phyloP scores from a whole-genome alignment of 2,113 vertebrate genomes.

The Leptocoma aspasia region DNA sequence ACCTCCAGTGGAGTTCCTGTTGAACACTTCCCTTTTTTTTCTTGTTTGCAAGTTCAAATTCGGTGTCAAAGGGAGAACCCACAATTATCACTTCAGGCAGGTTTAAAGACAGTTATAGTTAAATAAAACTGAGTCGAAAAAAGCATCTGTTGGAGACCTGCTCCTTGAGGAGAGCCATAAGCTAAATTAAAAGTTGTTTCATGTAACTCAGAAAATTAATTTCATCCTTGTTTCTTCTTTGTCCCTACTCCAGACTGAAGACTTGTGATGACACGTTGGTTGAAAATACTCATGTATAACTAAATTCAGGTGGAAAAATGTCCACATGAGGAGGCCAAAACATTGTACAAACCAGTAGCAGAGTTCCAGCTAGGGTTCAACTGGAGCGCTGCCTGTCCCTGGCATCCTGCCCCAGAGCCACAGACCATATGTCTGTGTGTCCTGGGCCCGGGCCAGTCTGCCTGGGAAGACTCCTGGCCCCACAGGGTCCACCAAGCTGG shows the following conservation, averaged over 20 bases:
- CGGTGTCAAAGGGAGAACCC: neutral
- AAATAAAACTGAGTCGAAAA: neutral
- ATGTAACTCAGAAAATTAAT: neutral
- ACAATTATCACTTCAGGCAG: neutral
- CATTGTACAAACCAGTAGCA: neutral
- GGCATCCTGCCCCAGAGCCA: neutral
- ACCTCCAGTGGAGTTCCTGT: neutral
- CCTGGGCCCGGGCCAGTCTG: neutral
- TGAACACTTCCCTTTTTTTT: neutral
- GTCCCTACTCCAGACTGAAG: neutral
- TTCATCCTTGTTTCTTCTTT: neutral
- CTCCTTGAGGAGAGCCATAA: neutral
- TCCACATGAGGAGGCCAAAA: neutral
- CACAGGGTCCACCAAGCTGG: neutral
- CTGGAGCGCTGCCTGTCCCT: neutral
- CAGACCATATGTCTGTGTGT: neutral
- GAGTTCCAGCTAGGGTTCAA: neutral
- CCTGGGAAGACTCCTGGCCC: neutral
- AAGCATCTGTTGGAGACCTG: neutral
- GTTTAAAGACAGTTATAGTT: neutral
- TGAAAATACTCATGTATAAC: neutral
- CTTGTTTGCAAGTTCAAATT: neutral
- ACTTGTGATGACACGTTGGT: neutral
- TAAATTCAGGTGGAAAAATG: neutral
- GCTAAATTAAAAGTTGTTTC: neutral